Evolutionary conservation across 2,797 vertebrate genomes (phyloP).

Genomic region (Thamnophis elegans): DNA sequence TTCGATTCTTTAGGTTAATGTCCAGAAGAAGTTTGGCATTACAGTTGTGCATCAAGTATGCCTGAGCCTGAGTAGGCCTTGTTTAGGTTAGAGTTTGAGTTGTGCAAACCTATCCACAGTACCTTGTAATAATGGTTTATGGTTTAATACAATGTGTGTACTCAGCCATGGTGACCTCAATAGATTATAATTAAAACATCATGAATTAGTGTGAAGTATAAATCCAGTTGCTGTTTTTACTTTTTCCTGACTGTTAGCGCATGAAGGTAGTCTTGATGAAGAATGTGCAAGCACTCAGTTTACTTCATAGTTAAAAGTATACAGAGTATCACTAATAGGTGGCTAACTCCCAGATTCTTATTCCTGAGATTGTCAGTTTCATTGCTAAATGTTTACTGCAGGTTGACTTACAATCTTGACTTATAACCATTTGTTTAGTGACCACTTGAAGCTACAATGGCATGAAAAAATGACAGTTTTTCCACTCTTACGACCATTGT

Average conservation of each 20-base stretch:
- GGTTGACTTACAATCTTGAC: background rate
- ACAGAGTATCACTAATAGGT: background rate
- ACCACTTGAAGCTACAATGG: background rate
- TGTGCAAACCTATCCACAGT: background rate
- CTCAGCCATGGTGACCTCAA: background rate
- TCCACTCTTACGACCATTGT: no score
- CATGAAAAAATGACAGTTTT: background rate
- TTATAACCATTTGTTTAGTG: background rate
- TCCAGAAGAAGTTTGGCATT: background rate
- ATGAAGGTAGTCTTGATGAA: background rate
- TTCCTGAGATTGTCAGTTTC: background rate
- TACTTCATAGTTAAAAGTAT: background rate
- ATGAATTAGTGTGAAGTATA: background rate
- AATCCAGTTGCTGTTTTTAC: background rate
- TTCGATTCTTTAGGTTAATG: background rate
- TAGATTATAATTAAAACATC: background rate
- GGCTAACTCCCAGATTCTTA: background rate
- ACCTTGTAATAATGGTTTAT: background rate
- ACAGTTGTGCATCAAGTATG: background rate
- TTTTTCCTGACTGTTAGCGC: background rate
- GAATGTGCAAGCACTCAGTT: background rate
- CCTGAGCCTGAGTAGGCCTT: background rate
- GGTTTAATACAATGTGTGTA: background rate
- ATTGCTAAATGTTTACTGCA: background rate
- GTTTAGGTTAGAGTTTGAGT: background rate